A percentile compares a stretch with the other conserved stretches of the same genome.
phyloP scores from a whole-genome alignment of 2,113 vertebrate genomes.

The Suricata suricatta region DNA sequence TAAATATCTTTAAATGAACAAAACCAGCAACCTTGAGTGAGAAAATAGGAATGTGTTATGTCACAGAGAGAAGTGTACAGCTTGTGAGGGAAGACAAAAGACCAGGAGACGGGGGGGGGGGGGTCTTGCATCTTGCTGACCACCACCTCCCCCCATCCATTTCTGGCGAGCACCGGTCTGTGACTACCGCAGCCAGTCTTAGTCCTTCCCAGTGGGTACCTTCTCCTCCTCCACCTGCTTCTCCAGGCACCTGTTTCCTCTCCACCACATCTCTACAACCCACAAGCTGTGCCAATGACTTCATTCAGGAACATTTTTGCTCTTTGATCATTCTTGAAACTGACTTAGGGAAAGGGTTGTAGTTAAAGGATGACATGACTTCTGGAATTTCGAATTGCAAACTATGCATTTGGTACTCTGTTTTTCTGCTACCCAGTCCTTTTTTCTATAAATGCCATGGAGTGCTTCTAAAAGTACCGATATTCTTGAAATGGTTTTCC shows the following conservation, averaged over 20 bases:
- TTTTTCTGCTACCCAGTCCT: neutral
- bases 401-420: too few relatives aligned
- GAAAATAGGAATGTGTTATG: neutral
- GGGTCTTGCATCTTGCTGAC: neutral
- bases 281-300: neutral
- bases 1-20: neutral
- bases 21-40: neutral
- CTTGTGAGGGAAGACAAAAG: neutral
- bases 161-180: rapidly evolving
- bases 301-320: neutral
- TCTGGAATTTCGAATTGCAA: neutral
- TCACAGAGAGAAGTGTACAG: neutral
- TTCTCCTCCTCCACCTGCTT: neutral
- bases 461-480: neutral
- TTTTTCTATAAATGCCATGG: neutral
- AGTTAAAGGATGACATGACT: neutral
- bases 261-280: neutral
- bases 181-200: neutral
- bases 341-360: neutral
- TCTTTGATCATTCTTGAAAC: neutral
- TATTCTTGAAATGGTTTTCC: neutral
- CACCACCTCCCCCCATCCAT: neutral
- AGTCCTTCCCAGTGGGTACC: neutral
- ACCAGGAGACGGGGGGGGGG: rapidly evolving
- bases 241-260: neutral